These are phyloP conservation scores for Azorinus chamasolen DNA, from an alignment of 2,888 invertebrate species.

Conservation along the genomic window DNA sequence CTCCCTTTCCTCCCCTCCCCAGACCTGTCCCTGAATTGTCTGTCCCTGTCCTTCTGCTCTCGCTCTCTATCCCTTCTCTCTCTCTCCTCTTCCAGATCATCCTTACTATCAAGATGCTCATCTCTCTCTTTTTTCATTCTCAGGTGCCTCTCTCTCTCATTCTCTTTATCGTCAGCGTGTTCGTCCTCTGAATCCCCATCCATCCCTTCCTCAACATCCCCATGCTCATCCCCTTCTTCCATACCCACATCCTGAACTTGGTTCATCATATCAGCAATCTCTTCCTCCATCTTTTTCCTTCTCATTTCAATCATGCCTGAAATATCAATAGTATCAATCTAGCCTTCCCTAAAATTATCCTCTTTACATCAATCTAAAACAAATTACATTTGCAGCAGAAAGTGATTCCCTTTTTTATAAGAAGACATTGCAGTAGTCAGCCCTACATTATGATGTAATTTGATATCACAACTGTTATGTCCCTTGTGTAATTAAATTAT, in stretches of 20 bases:
- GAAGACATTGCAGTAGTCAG: too few species aligned
- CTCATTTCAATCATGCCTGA: conserved; percentile 78
- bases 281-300: conserved; percentile 75
- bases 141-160: conserved; percentile 13
- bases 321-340: conserved; percentile 22
- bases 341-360: background rate
- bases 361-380: too few species aligned
- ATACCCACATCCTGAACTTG: conserved; percentile 61
- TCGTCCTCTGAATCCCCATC: conserved; percentile 43
- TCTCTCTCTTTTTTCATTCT: conserved; percentile 39
- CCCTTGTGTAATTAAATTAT: too few species aligned
- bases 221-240: conserved; percentile 52
- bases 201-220: conserved; percentile 31
- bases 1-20: conserved; percentile 31
- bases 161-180: conserved; percentile 4
- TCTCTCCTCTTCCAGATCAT: conserved; percentile 44
- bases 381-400: background rate
- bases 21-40: conserved; percentile 36
- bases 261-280: conserved; percentile 77
- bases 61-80: conserved; percentile 9
- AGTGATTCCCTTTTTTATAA: too few species aligned
- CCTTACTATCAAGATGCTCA: conserved; percentile 47
- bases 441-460: too few species aligned
- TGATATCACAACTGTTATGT: too few species aligned
- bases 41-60: conserved; percentile 37